Base-by-base conservation (phyloP, 2,888 invertebrate species). In the Elmis aenea region DNA sequence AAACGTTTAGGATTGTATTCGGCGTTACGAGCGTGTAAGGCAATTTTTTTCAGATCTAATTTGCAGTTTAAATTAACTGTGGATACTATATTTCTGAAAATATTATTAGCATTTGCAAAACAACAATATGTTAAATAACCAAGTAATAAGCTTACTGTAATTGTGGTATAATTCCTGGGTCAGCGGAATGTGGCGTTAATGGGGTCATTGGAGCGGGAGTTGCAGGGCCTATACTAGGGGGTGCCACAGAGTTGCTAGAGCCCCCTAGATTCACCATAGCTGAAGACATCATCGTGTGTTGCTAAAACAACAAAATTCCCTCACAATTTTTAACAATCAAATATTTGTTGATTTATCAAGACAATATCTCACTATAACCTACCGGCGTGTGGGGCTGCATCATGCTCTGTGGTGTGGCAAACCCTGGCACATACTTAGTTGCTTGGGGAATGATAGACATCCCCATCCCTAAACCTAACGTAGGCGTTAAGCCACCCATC, bases 1-100 rank as follows among this genome's bases (percentile, higher is more conserved):
- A 99, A 99, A 59, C 97, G 85, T 69, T 97, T 97, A 5, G 97
- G 97, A 68, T 99, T 99, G 64, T 97, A 99, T 68, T 99, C 97
- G 2, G 97, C 97, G 73, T 99, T 99, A 64, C 97, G 82, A 0
- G 97, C 96, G 65, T 95, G 95, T 2, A 97, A 71, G 0, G 97
- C 96, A 54, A 99, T 99, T 70, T 90, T 92, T 62, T 97, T 96
- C 42, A 99, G 73, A 62, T 99, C 96, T 50, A 97, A 70, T 69
- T 91, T 92, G 66, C 95, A 95, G 56, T 85, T 89, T 32, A 99
- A 71, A 67, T 95, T 97, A 0, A 99, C 96, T 3, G 97, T 99
- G 26, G 96, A 94, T 0, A 99, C 97, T 58, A 99, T 97, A 62
- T 97, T 99, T 63, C 93, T 93, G 68, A 38, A 74, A 74, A 15